Percentiles rank a stretch among this genome's conserved stretches.
These are phyloP conservation scores for Craniophora ligustri DNA, from an alignment of 2,888 invertebrate genomes.

Conservation along the genomic window DNA sequence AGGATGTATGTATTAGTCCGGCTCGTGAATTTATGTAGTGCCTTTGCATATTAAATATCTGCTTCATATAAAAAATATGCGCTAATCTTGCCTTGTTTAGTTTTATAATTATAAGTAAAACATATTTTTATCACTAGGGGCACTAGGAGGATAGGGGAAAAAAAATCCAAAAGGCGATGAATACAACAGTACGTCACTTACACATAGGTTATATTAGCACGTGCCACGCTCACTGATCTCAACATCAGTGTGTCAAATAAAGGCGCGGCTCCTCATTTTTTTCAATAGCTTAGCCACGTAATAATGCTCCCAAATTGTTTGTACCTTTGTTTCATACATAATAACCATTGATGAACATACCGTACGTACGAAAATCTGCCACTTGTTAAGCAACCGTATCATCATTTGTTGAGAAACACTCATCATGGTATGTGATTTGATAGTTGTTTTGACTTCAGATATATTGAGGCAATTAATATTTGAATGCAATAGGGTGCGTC, in stretches of 20 bases:
- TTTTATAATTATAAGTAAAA: too few relatives aligned
- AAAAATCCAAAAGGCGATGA: too few relatives aligned
- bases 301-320: constrained; percentile 78
- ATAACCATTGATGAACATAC: constrained; percentile 73
- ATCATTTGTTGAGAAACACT: constrained; percentile 75
- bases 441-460: constrained; percentile 31
- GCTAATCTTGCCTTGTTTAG: too few relatives aligned
- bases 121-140: too few relatives aligned
- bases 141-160: too few relatives aligned
- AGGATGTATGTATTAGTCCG: too few relatives aligned
- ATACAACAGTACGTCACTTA: too few relatives aligned
- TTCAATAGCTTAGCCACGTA: constrained; percentile 70
- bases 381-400: constrained; percentile 81
- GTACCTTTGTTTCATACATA: constrained; percentile 77
- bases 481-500: constrained; percentile 4
- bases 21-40: too few relatives aligned
- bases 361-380: constrained; percentile 68
- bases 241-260: constrained; percentile 47
- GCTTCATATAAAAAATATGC: too few relatives aligned
- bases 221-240: constrained; percentile 35
- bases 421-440: constrained; percentile 18
- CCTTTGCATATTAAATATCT: too few relatives aligned
- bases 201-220: constrained; percentile 20
- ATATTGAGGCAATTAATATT: constrained; percentile 33
- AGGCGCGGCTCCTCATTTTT: constrained; percentile 52